Conservation (phyloP, 2,888 invertebrate species). For the Norana najaformis region DNA sequence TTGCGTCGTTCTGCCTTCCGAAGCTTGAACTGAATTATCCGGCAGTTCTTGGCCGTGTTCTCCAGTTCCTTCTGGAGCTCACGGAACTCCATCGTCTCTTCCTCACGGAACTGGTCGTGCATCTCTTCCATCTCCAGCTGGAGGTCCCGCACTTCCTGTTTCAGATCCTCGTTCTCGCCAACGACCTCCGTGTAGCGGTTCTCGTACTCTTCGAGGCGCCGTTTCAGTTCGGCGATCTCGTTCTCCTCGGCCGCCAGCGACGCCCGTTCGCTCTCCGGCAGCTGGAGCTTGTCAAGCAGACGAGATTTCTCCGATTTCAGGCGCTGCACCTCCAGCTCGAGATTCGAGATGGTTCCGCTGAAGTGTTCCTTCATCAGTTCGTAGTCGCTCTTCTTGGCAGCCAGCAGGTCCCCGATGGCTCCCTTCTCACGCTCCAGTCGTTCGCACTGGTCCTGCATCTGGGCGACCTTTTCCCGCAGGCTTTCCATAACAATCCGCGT, state of each 20-base stretch:
- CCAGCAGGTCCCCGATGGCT: slow-evolving; percentile 42
- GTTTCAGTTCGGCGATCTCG: slow-evolving; percentile 66
- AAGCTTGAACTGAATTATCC: slow-evolving; percentile 95
- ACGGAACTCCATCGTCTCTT: slow-evolving; percentile 90
- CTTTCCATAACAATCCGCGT: slow-evolving; percentile 45
- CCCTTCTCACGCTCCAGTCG: slow-evolving; percentile 44
- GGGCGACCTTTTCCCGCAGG: slow-evolving; percentile 43
- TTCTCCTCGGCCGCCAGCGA: slow-evolving; percentile 45
- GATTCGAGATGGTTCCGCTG: slow-evolving; percentile 41
- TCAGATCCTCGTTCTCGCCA: slow-evolving; percentile 94
- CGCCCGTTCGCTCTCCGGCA: slow-evolving; percentile 46
- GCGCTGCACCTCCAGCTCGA: slow-evolving; percentile 48
- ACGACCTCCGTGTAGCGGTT: slow-evolving; percentile 87
- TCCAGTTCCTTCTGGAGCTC: slow-evolving; percentile 92
- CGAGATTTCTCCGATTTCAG: slow-evolving; percentile 52
- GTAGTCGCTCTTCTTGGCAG: slow-evolving; percentile 43
- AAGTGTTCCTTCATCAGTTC: slow-evolving; percentile 44
- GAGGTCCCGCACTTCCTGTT: slow-evolving; percentile 86
- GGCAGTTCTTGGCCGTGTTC: slow-evolving; percentile 94
- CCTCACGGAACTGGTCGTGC: slow-evolving; percentile 87
- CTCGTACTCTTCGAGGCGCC: slow-evolving; percentile 86
- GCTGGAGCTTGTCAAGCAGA: slow-evolving; percentile 48
- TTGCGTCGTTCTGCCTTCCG: slow-evolving; percentile 87
- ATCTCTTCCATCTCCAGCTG: slow-evolving; percentile 98
- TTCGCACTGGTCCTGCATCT: slow-evolving; percentile 41